phyloP scores from a whole-genome alignment of 2,888 invertebrate genomes.

The Entomobrya multifasciata region DNA sequence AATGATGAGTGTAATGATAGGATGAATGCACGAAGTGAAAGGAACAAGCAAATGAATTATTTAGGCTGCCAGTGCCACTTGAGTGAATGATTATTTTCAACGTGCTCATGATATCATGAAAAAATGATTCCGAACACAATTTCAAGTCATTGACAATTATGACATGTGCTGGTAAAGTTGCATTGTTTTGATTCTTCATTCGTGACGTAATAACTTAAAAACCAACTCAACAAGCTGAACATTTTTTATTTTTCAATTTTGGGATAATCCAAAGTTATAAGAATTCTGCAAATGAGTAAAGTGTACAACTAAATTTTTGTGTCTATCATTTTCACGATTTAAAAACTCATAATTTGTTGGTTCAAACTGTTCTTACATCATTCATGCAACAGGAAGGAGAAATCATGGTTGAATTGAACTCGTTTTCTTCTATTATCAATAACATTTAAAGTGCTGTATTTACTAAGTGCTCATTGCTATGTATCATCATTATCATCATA shows the following conservation, averaged over 20 bases:
- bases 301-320: too few relatives aligned
- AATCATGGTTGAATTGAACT: too few relatives aligned
- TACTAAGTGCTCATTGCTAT: too few relatives aligned
- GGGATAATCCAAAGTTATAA: too few relatives aligned
- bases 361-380: too few relatives aligned
- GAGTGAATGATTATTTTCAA: background rate
- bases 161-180: constrained; percentile 57
- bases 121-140: background rate
- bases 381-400: too few relatives aligned
- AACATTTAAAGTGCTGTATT: too few relatives aligned
- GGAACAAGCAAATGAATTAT: constrained; percentile 18
- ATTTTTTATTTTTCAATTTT: background rate
- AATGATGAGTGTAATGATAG: constrained; percentile 24
- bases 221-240: background rate
- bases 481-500: constrained; percentile 15
- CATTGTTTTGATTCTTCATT: background rate
- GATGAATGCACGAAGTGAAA: constrained; percentile 59
- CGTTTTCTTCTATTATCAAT: too few relatives aligned
- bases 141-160: constrained; percentile 41
- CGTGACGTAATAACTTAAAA: background rate
- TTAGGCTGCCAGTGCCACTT: background rate
- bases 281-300: background rate
- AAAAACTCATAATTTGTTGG: too few relatives aligned
- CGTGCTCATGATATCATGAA: constrained; percentile 23
- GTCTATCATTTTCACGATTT: background rate